Evolutionary conservation across 2,888 invertebrate genomes (phyloP).

Genomic region (Nymphalis c-album): DNA sequence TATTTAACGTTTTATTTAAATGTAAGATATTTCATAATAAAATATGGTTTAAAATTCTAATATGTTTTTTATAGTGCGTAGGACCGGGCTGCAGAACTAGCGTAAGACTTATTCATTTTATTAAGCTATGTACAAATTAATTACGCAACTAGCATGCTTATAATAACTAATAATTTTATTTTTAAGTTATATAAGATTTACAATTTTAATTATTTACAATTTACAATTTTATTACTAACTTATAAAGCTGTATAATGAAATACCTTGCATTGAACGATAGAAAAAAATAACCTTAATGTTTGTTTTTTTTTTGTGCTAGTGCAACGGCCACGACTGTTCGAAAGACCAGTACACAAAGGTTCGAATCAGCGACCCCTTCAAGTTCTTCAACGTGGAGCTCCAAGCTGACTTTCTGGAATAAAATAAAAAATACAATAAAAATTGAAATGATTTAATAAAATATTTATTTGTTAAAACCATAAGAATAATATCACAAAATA

Average conservation of each 20-base stretch:
- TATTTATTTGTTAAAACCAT: not conserved
- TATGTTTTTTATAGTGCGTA: not conserved
- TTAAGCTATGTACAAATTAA: no score
- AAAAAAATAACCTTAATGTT: no score
- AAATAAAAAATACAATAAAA: not conserved
- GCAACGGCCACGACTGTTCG: not conserved
- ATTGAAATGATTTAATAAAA: not conserved
- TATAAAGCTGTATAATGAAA: no score
- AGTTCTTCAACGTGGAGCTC: not conserved
- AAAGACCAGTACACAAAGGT: not conserved
- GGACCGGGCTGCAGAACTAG: not conserved
- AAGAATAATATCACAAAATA: not conserved
- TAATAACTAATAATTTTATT: no score
- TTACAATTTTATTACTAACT: no score
- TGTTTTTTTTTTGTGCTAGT: no score
- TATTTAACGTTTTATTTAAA: no score
- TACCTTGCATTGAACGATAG: no score
- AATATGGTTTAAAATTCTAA: not conserved
- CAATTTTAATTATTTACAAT: no score
- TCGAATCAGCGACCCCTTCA: not conserved
- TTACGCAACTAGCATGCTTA: no score
- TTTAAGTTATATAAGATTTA: no score
- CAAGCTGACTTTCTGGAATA: not conserved
- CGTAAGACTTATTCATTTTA: not conserved
- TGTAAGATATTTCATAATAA: no score